These are phyloP conservation scores for Champsocephalus gunnari DNA, from an alignment of 2,797 vertebrate species.

Conservation along the genomic window DNA sequence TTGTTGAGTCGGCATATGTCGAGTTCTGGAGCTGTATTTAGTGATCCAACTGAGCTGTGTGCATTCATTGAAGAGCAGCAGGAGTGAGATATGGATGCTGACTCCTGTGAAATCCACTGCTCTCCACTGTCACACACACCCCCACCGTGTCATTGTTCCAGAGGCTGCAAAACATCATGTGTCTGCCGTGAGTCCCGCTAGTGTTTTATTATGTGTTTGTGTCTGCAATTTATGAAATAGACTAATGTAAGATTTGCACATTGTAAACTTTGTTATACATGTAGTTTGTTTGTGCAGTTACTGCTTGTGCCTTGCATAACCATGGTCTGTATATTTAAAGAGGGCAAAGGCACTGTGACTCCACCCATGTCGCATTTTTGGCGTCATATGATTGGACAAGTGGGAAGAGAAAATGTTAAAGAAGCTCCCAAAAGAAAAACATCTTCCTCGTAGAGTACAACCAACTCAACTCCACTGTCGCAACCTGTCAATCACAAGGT, in stretches of 20 bases:
- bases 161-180: slow-evolving; percentile 32
- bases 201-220: slow-evolving; percentile 22
- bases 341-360: no score
- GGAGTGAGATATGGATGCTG: slow-evolving; percentile 1
- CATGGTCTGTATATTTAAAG: no score
- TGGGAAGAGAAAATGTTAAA: no score
- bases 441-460: no score
- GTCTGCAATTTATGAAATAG: slow-evolving; percentile 5
- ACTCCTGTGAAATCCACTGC: slow-evolving; percentile 22
- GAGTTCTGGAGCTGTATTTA: not conserved
- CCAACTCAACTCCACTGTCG: no score
- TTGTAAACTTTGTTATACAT: not conserved
- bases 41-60: no score
- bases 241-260: not conserved
- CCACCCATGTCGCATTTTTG: no score
- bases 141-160: slow-evolving; percentile 5
- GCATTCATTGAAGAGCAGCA: not conserved
- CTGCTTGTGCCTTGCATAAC: not conserved
- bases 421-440: no score
- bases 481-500: no score
- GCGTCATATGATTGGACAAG: no score
- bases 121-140: slow-evolving; percentile 25
- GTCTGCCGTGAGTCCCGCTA: slow-evolving; percentile 47
- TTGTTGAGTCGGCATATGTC: no score
- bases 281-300: not conserved